Base-by-base conservation (phyloP, 1,140 invertebrate species). In the Schmidtea mediterranea region DNA sequence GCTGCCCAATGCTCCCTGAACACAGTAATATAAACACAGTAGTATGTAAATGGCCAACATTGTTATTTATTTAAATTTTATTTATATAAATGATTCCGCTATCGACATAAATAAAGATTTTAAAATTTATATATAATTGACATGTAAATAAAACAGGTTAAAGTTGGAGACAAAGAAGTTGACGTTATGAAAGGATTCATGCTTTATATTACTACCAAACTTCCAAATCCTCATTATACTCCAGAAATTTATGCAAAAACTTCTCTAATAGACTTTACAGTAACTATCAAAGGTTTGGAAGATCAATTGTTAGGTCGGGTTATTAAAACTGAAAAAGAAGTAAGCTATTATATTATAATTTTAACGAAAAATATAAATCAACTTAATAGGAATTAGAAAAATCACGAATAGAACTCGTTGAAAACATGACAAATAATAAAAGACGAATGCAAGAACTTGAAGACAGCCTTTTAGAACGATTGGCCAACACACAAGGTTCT, bases 181-280 rank as follows among this genome's bases (percentile, higher is more conserved):
- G 84, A 94, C 58, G 79, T 94, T 0, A 80, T 86, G 75, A 80
- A 79, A 47, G 81, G 81, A 10, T 94, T 92, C 58, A 82, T 82
- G 75, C 65, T 94, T 1, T 94, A 90, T 57, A 83, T 94, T 45
- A 90, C 84, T 1, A 90, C 84, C 2, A 90, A 90, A 62, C 60
- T 92, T 49, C 77, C 82, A 0, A 90, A 92, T 69, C 84, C 86
- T 0, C 75, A 81, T 0, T 90, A 89, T 59, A 83, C 81, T 43
- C 84, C 86, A 1, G 84, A 87, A 71, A 78, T 86, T 51, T 82
- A 79, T 56, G 82, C 82, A 0, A 84, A 82, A 66, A 84, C 82
- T 0, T 80, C 81, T 0, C 83, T 89, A 32, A 87, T 90, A 54
- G 82, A 90, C 61, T 89, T 89, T 56, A 87, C 82, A 1, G 83